Base-by-base conservation (phyloP, 2,113 vertebrate genomes). In the Cephalopholis sonnerati region DNA sequence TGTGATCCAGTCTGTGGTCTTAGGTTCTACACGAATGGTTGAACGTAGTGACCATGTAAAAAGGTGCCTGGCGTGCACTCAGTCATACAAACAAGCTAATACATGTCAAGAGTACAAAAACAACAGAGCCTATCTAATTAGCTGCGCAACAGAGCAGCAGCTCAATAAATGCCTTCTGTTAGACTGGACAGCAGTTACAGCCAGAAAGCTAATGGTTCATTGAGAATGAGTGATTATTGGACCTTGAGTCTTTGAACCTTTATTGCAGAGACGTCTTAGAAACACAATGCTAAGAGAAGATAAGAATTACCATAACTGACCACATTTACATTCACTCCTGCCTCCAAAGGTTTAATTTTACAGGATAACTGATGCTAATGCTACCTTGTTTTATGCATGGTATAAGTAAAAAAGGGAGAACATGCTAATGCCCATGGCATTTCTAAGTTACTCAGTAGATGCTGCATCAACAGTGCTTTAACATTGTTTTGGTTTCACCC, bases 111-210 rank as follows among this genome's bases (percentile, higher is more conserved):
- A 66, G 55, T 77, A 77, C 74, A 89, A 82, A 81, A 93, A 93
- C 87, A 89, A 90, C 91, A 88, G 77, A 73, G 66, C 87, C 73
- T 74, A 58, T 89, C 90, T 92, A 94, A 94, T 95, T 94, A 94
- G 83, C 85, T 82, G 73, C 17, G 81, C 84, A 93, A 82, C 87
- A 87, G 88, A 92, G 86, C 90, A 80, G 88, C 75, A 72, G 89
- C 90, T 95, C 92, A 85, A 87, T 95, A 94, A 92, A 89, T 79
- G 81, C 82, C 90, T 85, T 85, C 80, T 85, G 88, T 89, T 61
- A 74, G 83, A 84, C 84, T 80, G 89, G 83, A 79, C 79, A 44
- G 86, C 88, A 82, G 90, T 86, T 93, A 80, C 74, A 91, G 83
- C 85, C 36, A 87, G 78, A 87, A 85, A 83, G 79, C 86, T 93